These are phyloP conservation scores for Dicyrtomina minuta DNA, from an alignment of 2,888 invertebrate genomes.

Conservation along the genomic window DNA sequence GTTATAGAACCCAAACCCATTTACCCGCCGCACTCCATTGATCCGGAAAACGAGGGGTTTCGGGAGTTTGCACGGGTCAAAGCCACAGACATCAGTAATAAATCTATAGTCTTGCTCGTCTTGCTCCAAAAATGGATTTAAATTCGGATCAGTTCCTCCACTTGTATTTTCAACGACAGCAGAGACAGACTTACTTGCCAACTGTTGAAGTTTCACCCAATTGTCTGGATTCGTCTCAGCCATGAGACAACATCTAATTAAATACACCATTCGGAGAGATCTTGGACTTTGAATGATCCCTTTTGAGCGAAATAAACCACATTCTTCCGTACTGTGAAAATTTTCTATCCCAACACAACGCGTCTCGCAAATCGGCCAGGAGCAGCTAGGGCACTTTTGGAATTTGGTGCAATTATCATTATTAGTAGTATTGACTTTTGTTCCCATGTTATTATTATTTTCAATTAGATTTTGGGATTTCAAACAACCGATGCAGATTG, in stretches of 20 bases:
- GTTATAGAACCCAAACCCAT: constrained; percentile 16
- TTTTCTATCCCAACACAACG: constrained; percentile 6
- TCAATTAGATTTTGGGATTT: neutral
- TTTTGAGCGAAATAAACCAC: neutral
- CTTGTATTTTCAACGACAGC: neutral
- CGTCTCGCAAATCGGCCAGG: constrained; percentile 10
- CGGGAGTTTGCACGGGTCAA: neutral
- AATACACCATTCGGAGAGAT: neutral
- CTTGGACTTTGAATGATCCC: constrained; percentile 8
- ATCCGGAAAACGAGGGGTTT: neutral
- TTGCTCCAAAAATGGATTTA: neutral
- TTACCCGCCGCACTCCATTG: constrained; percentile 5
- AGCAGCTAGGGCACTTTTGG: constrained; percentile 5
- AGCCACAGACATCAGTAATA: constrained; percentile 5
- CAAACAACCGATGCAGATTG: constrained; percentile 15
- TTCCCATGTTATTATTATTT: no score
- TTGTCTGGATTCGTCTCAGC: neutral
- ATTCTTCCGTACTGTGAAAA: constrained; percentile 18
- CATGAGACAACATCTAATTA: constrained; percentile 11
- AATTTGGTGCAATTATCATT: no score
- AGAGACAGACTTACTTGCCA: neutral
- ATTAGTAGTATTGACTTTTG: no score
- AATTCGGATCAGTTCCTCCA: neutral
- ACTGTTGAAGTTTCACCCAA: constrained; percentile 1
- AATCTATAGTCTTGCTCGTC: neutral